These are phyloP conservation scores for Nilaparvata lugens DNA, from an alignment of 1,140 invertebrate species.

Conservation along the genomic window DNA sequence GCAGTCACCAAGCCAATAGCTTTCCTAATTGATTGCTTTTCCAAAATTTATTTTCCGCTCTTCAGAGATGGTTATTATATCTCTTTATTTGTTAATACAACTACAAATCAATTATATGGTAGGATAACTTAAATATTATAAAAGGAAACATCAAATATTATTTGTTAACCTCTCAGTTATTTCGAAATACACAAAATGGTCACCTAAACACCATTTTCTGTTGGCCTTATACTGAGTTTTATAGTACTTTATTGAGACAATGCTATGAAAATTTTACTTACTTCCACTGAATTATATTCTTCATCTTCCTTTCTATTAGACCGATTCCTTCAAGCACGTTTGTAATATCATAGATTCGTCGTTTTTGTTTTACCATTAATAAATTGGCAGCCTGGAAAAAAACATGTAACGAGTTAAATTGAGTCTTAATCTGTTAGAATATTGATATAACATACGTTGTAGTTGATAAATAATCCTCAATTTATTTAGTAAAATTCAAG, in stretches of 20 bases:
- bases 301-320: constrained; percentile 94
- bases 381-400: constrained; percentile 75
- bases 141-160: no score
- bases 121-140: no score
- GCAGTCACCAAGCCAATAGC: no score
- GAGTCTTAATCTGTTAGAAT: neutral
- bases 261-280: constrained; percentile 34
- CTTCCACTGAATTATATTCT: constrained; percentile 96
- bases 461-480: constrained; percentile 3
- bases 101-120: no score
- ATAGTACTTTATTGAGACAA: neutral
- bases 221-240: no score
- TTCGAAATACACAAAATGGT: no score
- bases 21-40: no score
- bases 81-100: no score
- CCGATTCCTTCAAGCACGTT: constrained; percentile 99
- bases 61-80: no score
- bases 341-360: constrained; percentile 97
- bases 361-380: constrained; percentile 86
- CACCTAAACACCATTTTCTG: neutral
- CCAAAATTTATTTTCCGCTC: no score
- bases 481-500: neutral
- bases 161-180: neutral
- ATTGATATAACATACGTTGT: neutral
- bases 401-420: constrained; percentile 12